Percentiles rank a stretch among this genome's conserved stretches.
Evolutionary conservation across 2,797 vertebrate species (phyloP).

Genomic region (Tauraco hartlaubi): DNA sequence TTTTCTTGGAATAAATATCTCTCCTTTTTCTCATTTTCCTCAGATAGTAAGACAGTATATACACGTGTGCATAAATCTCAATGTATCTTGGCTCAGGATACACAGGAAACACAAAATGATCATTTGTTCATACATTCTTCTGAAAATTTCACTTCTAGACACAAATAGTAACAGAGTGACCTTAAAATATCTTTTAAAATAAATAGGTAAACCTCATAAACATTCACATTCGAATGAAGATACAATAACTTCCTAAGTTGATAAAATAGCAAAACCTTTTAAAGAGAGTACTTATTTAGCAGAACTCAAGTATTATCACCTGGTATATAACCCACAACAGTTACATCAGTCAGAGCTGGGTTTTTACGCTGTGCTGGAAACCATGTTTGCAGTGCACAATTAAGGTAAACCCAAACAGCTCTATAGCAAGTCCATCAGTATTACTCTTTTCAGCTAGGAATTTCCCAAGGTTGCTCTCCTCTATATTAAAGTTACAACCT

Average conservation of each 20-base stretch:
- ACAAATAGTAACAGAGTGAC: background rate
- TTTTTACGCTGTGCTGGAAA: background rate
- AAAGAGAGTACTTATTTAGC: background rate
- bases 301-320: background rate
- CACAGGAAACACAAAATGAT: background rate
- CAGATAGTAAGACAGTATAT: background rate
- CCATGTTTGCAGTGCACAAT: background rate
- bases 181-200: background rate
- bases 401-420: background rate
- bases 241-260: background rate
- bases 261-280: background rate
- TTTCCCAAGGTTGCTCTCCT: background rate
- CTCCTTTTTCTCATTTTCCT: background rate
- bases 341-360: background rate
- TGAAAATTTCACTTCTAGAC: background rate
- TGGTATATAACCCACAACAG: background rate
- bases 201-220: background rate
- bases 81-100: background rate
- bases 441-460: background rate
- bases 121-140: background rate
- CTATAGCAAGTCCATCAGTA: background rate
- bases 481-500: background rate
- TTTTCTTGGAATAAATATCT: background rate
- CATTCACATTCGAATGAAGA: background rate
- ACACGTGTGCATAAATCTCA: background rate